A percentile compares a stretch with the other conserved stretches of the same genome.
These are phyloP conservation scores for Campoletis sonorensis DNA, from an alignment of 1,140 invertebrate genomes.

Conservation along the genomic window DNA sequence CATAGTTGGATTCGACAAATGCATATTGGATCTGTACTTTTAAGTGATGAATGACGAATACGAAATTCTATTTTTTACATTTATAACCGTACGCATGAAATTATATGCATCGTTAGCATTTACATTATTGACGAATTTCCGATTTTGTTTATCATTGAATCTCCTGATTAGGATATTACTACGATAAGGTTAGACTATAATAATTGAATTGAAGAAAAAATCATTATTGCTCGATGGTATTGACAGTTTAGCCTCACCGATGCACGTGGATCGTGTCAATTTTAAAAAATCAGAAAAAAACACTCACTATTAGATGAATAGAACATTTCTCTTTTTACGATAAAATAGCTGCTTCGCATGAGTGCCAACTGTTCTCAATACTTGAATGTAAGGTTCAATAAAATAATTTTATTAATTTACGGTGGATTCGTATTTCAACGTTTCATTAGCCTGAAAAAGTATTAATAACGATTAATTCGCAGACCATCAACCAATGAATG, in stretches of 20 bases:
- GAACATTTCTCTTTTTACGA: background rate
- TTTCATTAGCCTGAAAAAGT: too few relatives aligned
- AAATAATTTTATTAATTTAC: too few relatives aligned
- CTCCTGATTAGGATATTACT: background rate
- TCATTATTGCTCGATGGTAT: background rate
- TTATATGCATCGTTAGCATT: conserved; percentile 23
- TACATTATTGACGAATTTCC: background rate
- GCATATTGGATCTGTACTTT: conserved; percentile 33
- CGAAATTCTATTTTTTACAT: background rate
- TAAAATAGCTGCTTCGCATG: too few relatives aligned
- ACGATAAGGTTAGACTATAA: background rate
- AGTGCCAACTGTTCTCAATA: too few relatives aligned
- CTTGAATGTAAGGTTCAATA: too few relatives aligned
- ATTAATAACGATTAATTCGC: too few relatives aligned
- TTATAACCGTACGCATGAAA: conserved; percentile 6
- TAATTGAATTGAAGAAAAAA: background rate
- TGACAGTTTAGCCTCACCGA: background rate
- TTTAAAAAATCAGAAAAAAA: background rate
- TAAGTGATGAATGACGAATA: conserved; percentile 17
- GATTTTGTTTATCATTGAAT: background rate
- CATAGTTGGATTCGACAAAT: conserved; percentile 16
- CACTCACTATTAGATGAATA: background rate
- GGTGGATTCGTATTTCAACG: too few relatives aligned
- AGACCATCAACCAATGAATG: too few relatives aligned
- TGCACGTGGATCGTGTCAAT: conserved; percentile 6